Evolutionary conservation across 2,888 invertebrate species (phyloP), one percentile per base, ranked within the genome.

Genomic region (Leptopilina syphax): DNA sequence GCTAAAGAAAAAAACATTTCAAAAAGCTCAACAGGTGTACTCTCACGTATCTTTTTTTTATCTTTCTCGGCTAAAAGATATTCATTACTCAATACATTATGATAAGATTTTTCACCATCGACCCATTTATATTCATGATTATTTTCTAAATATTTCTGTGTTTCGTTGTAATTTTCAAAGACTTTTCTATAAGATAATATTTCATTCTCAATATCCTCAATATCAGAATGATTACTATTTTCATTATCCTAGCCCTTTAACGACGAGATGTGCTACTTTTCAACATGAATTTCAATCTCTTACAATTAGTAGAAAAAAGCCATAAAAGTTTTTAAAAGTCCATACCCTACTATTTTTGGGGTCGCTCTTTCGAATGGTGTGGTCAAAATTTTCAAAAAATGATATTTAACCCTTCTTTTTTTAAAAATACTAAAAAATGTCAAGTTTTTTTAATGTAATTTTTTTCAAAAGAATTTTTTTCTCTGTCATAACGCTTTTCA

Each of bases 211-310:
- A 18, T 47, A 44, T n/a, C 12, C n/a, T n/a, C n/a, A n/a, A n/a
- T n/a, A n/a, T n/a, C n/a, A 3, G 6, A 24, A 44, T 10, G 47
- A 12, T 73, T 47, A 73, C n/a, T n/a, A 57, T 5, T 57, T 57
- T 57, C 57, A 57, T 13, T 57, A 57, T 83, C 78, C 81, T 83
- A 65, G 80, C n/a, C n/a, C n/a, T n/a, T n/a, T n/a, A n/a, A n/a
- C n/a, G n/a, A n/a, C n/a, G n/a, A n/a, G n/a, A n/a, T n/a, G n/a
- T n/a, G n/a, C n/a, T n/a, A n/a, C n/a, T n/a, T n/a, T n/a, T n/a
- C n/a, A n/a, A n/a, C n/a, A n/a, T n/a, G n/a, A n/a, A n/a, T n/a
- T n/a, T n/a, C n/a, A n/a, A n/a, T n/a, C n/a, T n/a, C n/a, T n/a
- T n/a, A n/a, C n/a, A n/a, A n/a, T n/a, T n/a, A n/a, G n/a, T n/a